Conservation (phyloP, 2,888 invertebrate genomes). For the Napeogenes sylphis region DNA sequence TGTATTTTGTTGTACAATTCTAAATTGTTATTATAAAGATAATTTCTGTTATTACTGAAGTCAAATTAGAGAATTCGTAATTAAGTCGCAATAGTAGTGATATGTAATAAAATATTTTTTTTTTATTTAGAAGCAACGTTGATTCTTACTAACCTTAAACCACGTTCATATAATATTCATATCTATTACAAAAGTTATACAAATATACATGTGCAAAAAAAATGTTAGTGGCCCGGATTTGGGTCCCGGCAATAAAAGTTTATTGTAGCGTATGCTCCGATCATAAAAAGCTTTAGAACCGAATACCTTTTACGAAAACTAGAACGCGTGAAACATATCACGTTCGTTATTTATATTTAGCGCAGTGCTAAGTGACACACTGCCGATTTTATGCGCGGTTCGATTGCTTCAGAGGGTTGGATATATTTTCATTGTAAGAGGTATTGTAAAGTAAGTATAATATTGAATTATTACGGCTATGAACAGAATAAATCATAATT, state of each 20-base stretch:
- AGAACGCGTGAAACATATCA: slow-evolving; percentile 17
- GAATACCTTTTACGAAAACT: slow-evolving; percentile 35
- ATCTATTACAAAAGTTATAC: not conserved
- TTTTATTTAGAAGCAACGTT: too few relatives aligned
- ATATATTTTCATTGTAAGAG: slow-evolving; percentile 4
- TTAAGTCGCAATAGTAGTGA: too few relatives aligned
- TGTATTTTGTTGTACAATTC: too few relatives aligned
- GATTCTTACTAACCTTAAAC: not conserved
- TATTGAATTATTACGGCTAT: too few relatives aligned
- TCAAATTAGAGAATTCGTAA: too few relatives aligned
- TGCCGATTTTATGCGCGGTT: slow-evolving; percentile 20
- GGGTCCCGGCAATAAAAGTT: slow-evolving; percentile 44
- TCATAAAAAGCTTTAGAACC: slow-evolving; percentile 44
- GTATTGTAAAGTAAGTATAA: not conserved
- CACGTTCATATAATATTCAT: not conserved
- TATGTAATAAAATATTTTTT: too few relatives aligned
- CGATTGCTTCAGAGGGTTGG: not conserved
- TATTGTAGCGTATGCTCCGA: slow-evolving; percentile 45
- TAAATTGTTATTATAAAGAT: too few relatives aligned
- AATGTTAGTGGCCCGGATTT: slow-evolving; percentile 3
- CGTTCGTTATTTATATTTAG: slow-evolving; percentile 18
- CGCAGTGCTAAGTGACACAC: slow-evolving; percentile 19
- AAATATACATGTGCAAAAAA: not conserved
- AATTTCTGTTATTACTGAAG: too few relatives aligned
- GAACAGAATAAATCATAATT: too few relatives aligned